Base-by-base conservation (phyloP, 2,797 vertebrate genomes). In the Characodon lateralis region DNA sequence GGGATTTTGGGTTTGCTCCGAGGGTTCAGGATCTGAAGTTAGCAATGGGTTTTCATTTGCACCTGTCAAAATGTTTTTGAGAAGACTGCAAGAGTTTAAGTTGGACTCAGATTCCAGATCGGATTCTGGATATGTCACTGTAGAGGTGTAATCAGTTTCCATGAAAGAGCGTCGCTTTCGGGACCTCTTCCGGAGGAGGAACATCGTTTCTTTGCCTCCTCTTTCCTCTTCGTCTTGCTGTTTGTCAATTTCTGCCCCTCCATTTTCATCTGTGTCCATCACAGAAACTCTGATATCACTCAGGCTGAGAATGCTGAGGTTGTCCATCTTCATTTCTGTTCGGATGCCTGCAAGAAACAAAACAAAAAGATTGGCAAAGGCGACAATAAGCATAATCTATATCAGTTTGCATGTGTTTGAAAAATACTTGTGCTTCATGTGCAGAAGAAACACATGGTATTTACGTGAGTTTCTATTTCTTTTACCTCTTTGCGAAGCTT, bases 131-230 rank as follows among this genome's bases (percentile, higher is more conserved):
- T 93, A 95, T 1, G 95, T 95, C 58, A 96, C 95, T 58, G 74
- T 92, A 3, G 95, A 96, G 20, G 96, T 96, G 76, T 89, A 95
- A 83, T 94, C 87, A 0, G 95, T 96, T 88, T 96, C 95, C 91
- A 96, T 85, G 78, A 93, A 96, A 56, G 96, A 96, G 13, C 95
- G 94, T 0, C 95, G 95, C 77, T 96, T 96, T 18, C 92, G 92
- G 56, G 93, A 95, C 81, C 92, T 93, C 84, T 92, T 95, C 73
- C 91, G 87, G 61, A 94, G 88, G 74, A 92, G 89, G 46, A 87
- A 85, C 65, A 90, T 73, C 2, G 90, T 89, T 70, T 91, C 91
- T 79, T 70, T 69, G 50, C 73, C 83, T 78, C 85, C 86, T 72
- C 77, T 84, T 79, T 89, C 76, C 55, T 89, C 83, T 0, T 68